These are phyloP conservation scores for Plemyria rubiginata DNA, from an alignment of 2,888 invertebrate genomes.

Conservation along the genomic window DNA sequence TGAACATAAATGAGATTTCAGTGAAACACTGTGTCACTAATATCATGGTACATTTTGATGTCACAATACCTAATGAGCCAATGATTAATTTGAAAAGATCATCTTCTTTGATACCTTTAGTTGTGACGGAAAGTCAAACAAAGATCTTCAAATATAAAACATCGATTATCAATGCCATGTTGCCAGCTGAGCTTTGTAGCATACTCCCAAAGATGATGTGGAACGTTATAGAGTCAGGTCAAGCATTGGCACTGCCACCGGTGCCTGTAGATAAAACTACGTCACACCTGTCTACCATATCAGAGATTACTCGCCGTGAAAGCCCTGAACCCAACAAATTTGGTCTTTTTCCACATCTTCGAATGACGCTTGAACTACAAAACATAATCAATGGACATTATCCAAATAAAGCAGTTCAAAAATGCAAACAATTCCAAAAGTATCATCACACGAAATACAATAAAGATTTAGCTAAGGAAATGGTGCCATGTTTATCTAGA, in stretches of 20 bases:
- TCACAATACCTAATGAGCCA: conserved; percentile 51
- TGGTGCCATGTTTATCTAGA: conserved; percentile 34
- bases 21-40: conserved; percentile 69
- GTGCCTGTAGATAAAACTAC: conserved; percentile 42
- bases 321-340: conserved; percentile 26
- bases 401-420: conserved; percentile 4
- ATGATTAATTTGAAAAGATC: conserved; percentile 43
- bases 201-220: conserved; percentile 67
- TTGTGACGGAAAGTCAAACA: conserved; percentile 52
- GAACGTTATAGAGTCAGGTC: conserved; percentile 49
- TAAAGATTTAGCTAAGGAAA: conserved; percentile 20
- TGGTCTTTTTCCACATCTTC: conserved; percentile 28
- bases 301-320: conserved; percentile 46
- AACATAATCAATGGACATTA: conserved; percentile 39
- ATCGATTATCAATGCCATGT: conserved; percentile 63
- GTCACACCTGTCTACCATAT: conserved; percentile 51
- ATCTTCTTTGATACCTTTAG: conserved; percentile 52
- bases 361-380: conserved; percentile 37
- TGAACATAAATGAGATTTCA: conserved; percentile 61
- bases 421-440: conserved; percentile 1
- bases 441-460: conserved; percentile 8
- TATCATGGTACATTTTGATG: conserved; percentile 68
- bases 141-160: conserved; percentile 68
- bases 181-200: conserved; percentile 74
- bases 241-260: conserved; percentile 31